Evolutionary conservation across 2,113 vertebrate species (phyloP), one percentile per base, ranked within the genome.

Genomic region (Actinemys pallida): DNA sequence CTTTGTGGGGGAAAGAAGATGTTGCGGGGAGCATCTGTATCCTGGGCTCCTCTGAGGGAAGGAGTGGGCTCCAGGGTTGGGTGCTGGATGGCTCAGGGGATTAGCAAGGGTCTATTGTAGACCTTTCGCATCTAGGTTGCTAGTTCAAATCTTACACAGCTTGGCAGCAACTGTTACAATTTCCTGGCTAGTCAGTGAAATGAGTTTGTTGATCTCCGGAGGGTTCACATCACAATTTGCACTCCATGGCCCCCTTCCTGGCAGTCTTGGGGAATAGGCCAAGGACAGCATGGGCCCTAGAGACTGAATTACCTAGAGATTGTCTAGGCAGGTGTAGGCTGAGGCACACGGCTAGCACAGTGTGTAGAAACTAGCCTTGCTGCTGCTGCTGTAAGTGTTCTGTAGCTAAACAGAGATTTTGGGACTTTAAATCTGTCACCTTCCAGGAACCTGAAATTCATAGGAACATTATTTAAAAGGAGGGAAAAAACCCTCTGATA

Each of bases 391-490:
- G 69, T 78, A 62, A 35, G 6, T 94, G 39, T 88, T 86, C 72
- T 45, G 7, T 53, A 86, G 80, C 56, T 89, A 45, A 96, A 9
- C 50, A 62, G 90, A 93, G 35, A 82, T 78, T 95, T 65, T 31
- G 50, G 88, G 88, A n/a, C 89, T 85, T 49, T 97, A 93, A 97
- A 96, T 93, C 92, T 93, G 83, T 97, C 93, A 85, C 57, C 57
- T 89, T 80, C 53, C 10, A 1, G 17, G 53, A 88, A 39, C 0
- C 1, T 53, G 95, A 79, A 45, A 4, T 91, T 93, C 29, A 39
- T 1, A 2, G 75, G 45, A 45, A 0, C 0, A n/a, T 87, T 94
- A 35, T 69, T 69, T 29, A 47, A 59, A 90, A 59, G 56, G 47
- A 39, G 54, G 39, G 39, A 19, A n/a, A 45, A 50, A 62, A 22